Conservation (phyloP, 2,797 vertebrate genomes). For the Dendrocincla tyrannina region DNA sequence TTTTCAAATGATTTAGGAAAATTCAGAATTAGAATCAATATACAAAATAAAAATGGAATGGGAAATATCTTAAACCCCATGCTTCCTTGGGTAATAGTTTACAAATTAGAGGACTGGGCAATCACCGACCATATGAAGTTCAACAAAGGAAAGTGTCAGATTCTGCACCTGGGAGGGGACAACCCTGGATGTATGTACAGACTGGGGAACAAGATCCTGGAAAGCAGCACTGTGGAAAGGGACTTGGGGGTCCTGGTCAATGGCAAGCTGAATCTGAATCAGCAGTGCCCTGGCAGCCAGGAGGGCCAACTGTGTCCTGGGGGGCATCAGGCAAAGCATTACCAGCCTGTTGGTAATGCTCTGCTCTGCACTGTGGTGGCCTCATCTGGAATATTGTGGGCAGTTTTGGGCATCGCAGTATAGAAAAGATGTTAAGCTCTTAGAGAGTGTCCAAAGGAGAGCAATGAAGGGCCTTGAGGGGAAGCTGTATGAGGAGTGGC, state of each 20-base stretch:
- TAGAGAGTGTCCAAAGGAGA: neutral
- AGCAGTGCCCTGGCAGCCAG: neutral
- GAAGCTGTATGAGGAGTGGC: neutral
- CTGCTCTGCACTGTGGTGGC: neutral
- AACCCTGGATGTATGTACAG: neutral
- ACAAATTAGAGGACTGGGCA: neutral
- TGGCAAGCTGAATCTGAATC: neutral
- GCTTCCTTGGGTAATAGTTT: neutral
- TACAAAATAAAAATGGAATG: neutral
- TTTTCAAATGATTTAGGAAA: neutral
- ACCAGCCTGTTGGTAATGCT: neutral
- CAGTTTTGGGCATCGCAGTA: neutral
- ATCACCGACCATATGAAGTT: neutral
- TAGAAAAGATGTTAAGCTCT: neutral
- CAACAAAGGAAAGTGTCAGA: neutral
- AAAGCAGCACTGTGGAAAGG: neutral
- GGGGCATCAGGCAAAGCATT: neutral
- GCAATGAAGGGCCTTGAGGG: neutral
- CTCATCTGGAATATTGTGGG: neutral
- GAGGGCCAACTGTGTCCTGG: neutral
- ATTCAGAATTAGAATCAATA: neutral
- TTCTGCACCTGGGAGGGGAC: neutral
- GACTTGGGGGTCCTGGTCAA: no score
- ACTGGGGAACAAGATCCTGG: neutral
- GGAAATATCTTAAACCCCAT: neutral